Evolutionary conservation across 2,113 vertebrate species (phyloP), one percentile per base, ranked within the genome.

Genomic region (Holacanthus passer): DNA sequence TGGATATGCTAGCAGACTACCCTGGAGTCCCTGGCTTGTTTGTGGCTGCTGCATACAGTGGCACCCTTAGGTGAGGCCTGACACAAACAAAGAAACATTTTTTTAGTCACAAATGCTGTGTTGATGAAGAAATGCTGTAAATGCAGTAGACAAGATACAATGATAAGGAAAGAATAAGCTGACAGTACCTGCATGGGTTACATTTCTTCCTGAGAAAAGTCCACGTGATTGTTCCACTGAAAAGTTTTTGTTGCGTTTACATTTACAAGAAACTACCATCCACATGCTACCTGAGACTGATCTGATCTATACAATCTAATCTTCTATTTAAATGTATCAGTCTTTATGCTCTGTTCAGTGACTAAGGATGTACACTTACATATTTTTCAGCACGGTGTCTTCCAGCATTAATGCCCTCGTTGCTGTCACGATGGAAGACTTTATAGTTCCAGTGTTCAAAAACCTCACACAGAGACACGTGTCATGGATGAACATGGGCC

Each of bases 21-120:
- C 98, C 97, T 8, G 98, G 98, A 82, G 77, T 99, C 58, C 97
- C 98, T 1, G 98, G 98, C 2, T 95, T 99, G 87, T 99, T 99
- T 92, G 97, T 99, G 87, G 97, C 98, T 75, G 96, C 97, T 79
- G 97, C 96, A 35, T 99, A 99, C 92, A 99, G 98, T 70, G 98
- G 98, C 0, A 99, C 98, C 0, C 94, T 99, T 70, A 99, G 98
- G 98, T 99, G 94, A 94, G 85, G 19, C 50, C 24, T 47, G 24
- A 58, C 4, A 60, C 3, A 59, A 76, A 72, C 2, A 63, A 24
- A n/a, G 7, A 79, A n/a, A 68, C 48, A 55, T 6, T 55, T 35
- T 12, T 43, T n/a, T 55, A 76, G 13, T n/a, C 22, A 56, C 0
- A 12, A 52, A 50, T 37, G 1, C 11, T 52, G 27, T 3, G 17